A percentile compares a stretch with the other conserved stretches of the same genome.
These are phyloP conservation scores for Macroramphosus scolopax DNA, from an alignment of 2,797 vertebrate species.

Conservation along the genomic window DNA sequence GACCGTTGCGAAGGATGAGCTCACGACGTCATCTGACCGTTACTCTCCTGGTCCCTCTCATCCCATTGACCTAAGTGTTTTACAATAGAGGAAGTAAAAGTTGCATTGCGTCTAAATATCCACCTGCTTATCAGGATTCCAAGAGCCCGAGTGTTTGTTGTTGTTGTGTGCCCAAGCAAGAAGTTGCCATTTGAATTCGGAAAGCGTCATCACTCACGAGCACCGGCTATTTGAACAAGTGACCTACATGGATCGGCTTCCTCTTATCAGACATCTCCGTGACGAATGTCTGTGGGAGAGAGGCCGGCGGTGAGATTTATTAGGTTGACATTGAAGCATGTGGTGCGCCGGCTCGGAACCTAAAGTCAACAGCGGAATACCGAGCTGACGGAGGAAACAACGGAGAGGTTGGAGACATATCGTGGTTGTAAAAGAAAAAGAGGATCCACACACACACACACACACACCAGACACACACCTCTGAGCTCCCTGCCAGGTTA, in stretches of 20 bases:
- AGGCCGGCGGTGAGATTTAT: constrained; percentile 43
- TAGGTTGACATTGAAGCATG: not conserved
- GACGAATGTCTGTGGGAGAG: constrained; percentile 27
- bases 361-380: constrained; percentile 39
- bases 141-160: too few relatives aligned
- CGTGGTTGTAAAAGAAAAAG: constrained; percentile 42
- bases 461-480: too few relatives aligned
- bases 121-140: too few relatives aligned
- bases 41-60: too few relatives aligned
- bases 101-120: too few relatives aligned
- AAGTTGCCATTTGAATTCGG: too few relatives aligned
- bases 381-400: constrained; percentile 1
- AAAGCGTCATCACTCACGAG: constrained; percentile 15
- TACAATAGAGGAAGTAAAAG: too few relatives aligned
- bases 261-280: constrained; percentile 36
- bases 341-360: constrained; percentile 3
- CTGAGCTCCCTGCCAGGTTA: not conserved
- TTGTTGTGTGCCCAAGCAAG: not conserved
- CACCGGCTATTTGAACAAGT: constrained; percentile 12
- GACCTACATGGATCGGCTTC: not conserved
- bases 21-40: too few relatives aligned
- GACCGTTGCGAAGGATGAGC: too few relatives aligned
- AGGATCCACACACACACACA: too few relatives aligned
- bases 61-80: too few relatives aligned
- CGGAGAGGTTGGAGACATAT: constrained; percentile 25